phyloP scores from a whole-genome alignment of 1,140 invertebrate species.

The Drosophila saltans region DNA sequence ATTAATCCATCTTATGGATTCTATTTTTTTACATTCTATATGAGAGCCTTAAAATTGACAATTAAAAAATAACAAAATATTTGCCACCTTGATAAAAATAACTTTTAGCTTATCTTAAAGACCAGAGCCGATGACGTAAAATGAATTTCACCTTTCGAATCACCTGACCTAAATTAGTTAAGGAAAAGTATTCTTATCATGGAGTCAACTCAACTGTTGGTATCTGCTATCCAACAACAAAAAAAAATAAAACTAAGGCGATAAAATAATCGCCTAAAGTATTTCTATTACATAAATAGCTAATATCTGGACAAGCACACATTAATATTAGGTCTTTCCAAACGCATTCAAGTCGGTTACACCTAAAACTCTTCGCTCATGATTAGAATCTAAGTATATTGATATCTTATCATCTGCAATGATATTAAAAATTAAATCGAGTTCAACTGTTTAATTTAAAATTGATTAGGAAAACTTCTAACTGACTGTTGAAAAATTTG shows the following conservation, averaged over 20 bases:
- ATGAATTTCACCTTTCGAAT: background rate
- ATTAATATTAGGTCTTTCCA: background rate
- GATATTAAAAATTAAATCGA: constrained; percentile 9
- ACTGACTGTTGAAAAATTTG: constrained; percentile 56
- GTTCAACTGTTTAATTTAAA: background rate
- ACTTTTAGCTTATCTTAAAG: background rate
- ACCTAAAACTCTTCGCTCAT: background rate
- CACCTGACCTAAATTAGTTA: background rate
- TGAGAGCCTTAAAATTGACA: constrained; percentile 22
- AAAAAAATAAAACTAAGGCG: background rate
- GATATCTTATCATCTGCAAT: constrained; percentile 4
- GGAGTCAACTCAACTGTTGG: background rate
- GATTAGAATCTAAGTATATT: background rate
- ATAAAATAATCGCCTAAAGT: too few relatives aligned
- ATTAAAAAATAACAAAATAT: constrained; percentile 9
- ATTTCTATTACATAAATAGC: background rate
- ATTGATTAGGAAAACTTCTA: background rate
- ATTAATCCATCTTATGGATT: constrained; percentile 57
- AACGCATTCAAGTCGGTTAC: constrained; percentile 9
- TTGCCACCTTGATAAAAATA: background rate
- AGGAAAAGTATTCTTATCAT: background rate
- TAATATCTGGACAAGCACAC: background rate
- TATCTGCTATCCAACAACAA: background rate
- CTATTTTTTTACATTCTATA: constrained; percentile 37
- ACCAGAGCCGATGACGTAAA: background rate